A percentile compares a stretch with the other conserved stretches of the same genome.
Evolutionary conservation across 2,113 vertebrate genomes (phyloP).

Genomic region (Carollia perspicillata): DNA sequence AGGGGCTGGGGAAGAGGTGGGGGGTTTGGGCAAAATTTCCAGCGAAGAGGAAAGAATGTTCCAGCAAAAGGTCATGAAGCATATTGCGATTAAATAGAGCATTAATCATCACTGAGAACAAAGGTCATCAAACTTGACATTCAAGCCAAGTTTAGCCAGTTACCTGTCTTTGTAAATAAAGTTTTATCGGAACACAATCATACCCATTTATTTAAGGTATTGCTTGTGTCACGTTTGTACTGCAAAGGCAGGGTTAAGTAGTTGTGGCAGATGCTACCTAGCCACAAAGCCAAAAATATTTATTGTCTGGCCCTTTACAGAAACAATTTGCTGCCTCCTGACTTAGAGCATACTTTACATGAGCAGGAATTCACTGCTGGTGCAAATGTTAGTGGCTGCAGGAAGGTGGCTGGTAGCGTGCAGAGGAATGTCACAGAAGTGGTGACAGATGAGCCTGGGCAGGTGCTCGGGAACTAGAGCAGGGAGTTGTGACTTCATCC

Average conservation of each 20-base stretch:
- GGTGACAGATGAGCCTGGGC: neutral
- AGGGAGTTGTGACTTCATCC: neutral
- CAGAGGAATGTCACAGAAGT: neutral
- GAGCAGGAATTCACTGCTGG: neutral
- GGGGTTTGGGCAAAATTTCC: neutral
- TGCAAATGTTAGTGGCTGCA: neutral
- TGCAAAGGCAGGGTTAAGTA: neutral
- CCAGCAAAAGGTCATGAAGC: neutral
- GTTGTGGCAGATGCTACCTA: neutral
- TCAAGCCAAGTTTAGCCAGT: neutral
- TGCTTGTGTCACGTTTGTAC: neutral
- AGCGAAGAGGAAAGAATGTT: neutral
- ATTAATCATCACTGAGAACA: neutral
- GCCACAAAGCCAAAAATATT: neutral
- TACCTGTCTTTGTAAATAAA: neutral
- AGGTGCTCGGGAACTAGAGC: neutral
- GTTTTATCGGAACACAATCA: neutral
- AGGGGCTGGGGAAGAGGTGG: neutral
- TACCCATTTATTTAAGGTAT: neutral
- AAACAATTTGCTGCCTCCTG: neutral
- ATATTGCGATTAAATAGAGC: neutral
- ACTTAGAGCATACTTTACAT: neutral
- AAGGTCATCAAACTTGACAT: neutral
- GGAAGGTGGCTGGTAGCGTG: neutral
- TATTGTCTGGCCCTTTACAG: neutral